Base-by-base conservation (phyloP, 1,140 invertebrate species). In the Sitophilus oryzae region DNA sequence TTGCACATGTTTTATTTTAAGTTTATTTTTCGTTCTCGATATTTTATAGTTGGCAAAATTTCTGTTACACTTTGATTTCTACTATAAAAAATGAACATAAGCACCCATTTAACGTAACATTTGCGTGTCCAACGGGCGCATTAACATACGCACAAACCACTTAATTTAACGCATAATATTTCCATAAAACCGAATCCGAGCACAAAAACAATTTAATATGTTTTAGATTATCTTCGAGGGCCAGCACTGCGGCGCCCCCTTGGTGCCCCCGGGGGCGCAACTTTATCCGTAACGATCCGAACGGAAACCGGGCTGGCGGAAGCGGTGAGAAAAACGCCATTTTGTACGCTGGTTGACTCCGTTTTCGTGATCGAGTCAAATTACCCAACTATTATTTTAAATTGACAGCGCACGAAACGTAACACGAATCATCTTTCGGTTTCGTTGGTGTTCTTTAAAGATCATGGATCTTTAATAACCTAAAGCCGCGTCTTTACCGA, bases 261-360 rank as follows among this genome's bases (percentile, higher is more conserved):
- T n/a, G 25, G 25, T 30, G 5, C 5, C 25, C 25, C 25, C 11
- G 5, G 25, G 11, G 9, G 36, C 37, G 55, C n/a, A 20, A 14
- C 62, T 4, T 67, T 68, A 69, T 67, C 66, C 60, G 66, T 67
- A 67, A 66, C 70, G 68, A 69, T 70, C 64, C 68, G 59, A 60
- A 64, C 68, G 68, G 67, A 71, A 71, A 50, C 62, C 34, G 56
- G 35, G 22, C 44, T 55, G 61, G 67, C 67, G 69, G 69, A 71
- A 71, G 70, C 64, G 68, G 68, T 67, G 70, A 71, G 70, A 71
- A 70, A 71, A 71, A 70, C 67, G 70, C 67, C 70, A 71, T 71
- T 71, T 71, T 70, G 68, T 70, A 71, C 68, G 70, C 67, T 71
- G 65, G 66, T 70, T 71, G 70, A 68, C 63, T 70, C 44, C 60